Base-by-base conservation (phyloP, 2,888 invertebrate species). In the Aleiodes leptofemur region DNA sequence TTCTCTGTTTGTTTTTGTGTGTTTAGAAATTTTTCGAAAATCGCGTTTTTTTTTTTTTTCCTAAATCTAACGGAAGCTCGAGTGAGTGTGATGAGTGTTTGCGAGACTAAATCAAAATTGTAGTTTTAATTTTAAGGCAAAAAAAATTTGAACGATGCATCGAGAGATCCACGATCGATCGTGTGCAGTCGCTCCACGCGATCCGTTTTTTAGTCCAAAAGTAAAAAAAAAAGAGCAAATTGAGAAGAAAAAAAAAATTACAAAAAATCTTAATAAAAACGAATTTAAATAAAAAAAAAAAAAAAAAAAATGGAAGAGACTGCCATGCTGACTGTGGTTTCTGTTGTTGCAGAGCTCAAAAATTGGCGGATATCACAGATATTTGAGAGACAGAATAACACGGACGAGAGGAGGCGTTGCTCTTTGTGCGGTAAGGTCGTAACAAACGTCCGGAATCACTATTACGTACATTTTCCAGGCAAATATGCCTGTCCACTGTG, bases 351-450 rank as follows among this genome's bases (percentile, higher is more conserved):
- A 92, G 92, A 92, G 89, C 89, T 91, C 84, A 92, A 92, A 89
- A 90, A 88, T 90, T 90, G 90, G 90, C 89, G 90, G 86, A 92
- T 92, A 85, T 92, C 92, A 84, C 92, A 92, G 88, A 90, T 92
- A 86, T 92, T 92, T 90, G 92, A 91, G 88, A 90, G 92, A 84
- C 91, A 91, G 82, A 92, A 91, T 84, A 90, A 90, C 84, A 90
- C 89, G 90, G 92, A 92, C 89, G 92, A 92, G 88, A 88, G 91
- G 86, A 90, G 91, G 86, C 89, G 92, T 83, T 92, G 92, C 88
- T 91, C 91, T 82, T 89, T 92, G 85, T 92, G 92, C 89, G 92
- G 92, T 83, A 92, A 92, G 90, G 91, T 92, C 84, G 92, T 92
- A 82, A 92, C 92, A 89, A 92, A 92, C 88, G 91, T 92, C 78